Evolutionary conservation across 2,113 vertebrate species (phyloP), one percentile per base, ranked within the genome.

Genomic region (Atlantisia rogersi): DNA sequence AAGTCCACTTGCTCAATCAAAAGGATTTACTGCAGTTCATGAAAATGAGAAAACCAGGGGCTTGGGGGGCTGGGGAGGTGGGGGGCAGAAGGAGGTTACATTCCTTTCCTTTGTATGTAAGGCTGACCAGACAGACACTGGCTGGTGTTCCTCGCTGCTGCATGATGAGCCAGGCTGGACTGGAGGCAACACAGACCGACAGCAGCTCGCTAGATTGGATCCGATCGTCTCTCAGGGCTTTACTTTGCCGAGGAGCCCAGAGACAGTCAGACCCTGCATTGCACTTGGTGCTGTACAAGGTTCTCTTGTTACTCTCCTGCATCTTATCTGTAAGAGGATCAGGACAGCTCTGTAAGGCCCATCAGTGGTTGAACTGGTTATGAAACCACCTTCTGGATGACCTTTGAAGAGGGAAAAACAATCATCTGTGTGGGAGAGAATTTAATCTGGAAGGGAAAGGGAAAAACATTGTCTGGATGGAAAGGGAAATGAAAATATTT

Each of bases 401-500:
- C 91, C 76, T 89, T 71, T 85, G 78, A 50, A 64, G 91, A 91
- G 71, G 86, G 79, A 90, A 97, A 93, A 95, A 79, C n/a, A 73
- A 50, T 89, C 91, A 56, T 94, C 26, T 96, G 73, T 94, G 89
- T 92, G 91, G 94, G 92, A 91, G 90, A 95, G 77, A 96, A 94
- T 91, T 96, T 89, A 87, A 95, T 96, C 92, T 95, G 92, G 77
- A 96, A 84, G 69, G 63, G 85, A 93, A 94, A 86, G 85, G 95
- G 92, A 94, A 97, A 98, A 97, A 97, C 95, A 97, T 94, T 95
- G 94, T 96, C 95, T 96, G 91, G 94, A 94, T 97, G 82, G 95
- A 97, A 97, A 88, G 94, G 95, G 96, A 97, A 97, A 97, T 97
- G 78, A 94, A 97, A 97, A 97, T 97, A 97, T 97, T 98, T 97